phyloP scores from a whole-genome alignment of 2,888 invertebrate genomes.

The Melanostoma scalare region DNA sequence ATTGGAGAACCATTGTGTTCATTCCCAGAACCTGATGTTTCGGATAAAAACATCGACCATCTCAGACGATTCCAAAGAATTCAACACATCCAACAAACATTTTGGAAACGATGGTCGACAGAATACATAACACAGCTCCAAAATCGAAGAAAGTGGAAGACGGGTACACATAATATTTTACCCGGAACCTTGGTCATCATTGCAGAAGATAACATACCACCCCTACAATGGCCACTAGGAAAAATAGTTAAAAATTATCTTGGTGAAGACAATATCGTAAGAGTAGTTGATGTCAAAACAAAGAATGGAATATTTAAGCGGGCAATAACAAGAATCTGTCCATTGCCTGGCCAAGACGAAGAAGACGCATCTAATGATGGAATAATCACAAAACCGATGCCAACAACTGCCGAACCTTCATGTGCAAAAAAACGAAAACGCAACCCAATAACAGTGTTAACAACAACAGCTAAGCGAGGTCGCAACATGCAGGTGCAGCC shows the following conservation, averaged over 20 bases:
- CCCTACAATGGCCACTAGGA: slow-evolving; percentile 35
- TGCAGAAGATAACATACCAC: slow-evolving; percentile 40
- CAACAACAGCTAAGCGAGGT: no score
- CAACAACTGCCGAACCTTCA: no score
- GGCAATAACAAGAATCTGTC: slow-evolving; percentile 16
- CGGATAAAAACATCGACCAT: neutral
- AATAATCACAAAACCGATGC: no score
- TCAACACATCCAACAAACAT: neutral
- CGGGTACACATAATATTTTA: neutral
- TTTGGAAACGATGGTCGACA: slow-evolving; percentile 15
- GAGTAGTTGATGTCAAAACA: slow-evolving; percentile 39
- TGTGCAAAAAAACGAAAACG: no score
- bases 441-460: no score
- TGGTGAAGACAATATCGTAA: slow-evolving; percentile 8
- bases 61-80: slow-evolving; percentile 1
- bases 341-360: neutral
- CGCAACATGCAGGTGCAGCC: no score
- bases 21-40: neutral
- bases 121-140: slow-evolving; percentile 27
- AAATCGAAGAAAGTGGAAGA: slow-evolving; percentile 46
- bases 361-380: no score
- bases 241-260: slow-evolving; percentile 1
- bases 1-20: neutral
- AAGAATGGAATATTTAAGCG: slow-evolving; percentile 1
- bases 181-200: slow-evolving; percentile 20